Evolutionary conservation across 2,797 vertebrate genomes (phyloP), one percentile per base, ranked within the genome.

Genomic region (Allenopithecus nigroviridis): DNA sequence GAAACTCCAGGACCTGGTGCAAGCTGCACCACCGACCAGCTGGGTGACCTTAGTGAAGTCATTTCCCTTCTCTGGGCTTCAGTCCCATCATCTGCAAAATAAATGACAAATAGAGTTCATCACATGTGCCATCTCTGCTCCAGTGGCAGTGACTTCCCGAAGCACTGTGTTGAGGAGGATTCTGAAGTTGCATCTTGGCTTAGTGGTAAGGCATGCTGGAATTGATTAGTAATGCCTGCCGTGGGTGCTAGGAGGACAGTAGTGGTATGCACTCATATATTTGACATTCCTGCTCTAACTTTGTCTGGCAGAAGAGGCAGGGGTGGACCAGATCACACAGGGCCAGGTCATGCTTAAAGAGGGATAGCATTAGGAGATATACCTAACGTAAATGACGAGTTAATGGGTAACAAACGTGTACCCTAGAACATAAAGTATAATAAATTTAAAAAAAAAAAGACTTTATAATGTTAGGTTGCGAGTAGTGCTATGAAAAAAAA

Each of bases 181-280:
- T 92, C 68, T 75, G 84, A 43, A 87, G 80, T 28, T 76, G 74
- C 28, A 0, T 72, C 68, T 68, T 48, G 81, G 92, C 74, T 91
- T 48, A 22, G 26, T 22, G 53, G 59, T 28, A 74, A 59, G 84
- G 57, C 53, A 55, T 83, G 59, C 95, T 10, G 33, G 41, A 75
- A 93, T 95, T 16, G 92, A 95, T 53, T 86, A 87, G 46, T 89
- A 48, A 89, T 96, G 97, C 68, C 94, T 93, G 75, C 61, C 24
- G 11, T 0, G 26, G 75, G 41, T 70, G 19, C 14, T 10, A 13
- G 57, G 2, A 4, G 4, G 57, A 43, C 5, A 3, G 46, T 0
- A n/a, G 6, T 4, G 10, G 8, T 68, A 21, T 1, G 8, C 5
- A 0, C 7, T 3, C 39, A 53, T 72, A 3, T 28, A 36, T 33